Evolutionary conservation across 2,797 vertebrate genomes (phyloP), one percentile per base, ranked within the genome.

Genomic region (Rhyacichthys aspro): DNA sequence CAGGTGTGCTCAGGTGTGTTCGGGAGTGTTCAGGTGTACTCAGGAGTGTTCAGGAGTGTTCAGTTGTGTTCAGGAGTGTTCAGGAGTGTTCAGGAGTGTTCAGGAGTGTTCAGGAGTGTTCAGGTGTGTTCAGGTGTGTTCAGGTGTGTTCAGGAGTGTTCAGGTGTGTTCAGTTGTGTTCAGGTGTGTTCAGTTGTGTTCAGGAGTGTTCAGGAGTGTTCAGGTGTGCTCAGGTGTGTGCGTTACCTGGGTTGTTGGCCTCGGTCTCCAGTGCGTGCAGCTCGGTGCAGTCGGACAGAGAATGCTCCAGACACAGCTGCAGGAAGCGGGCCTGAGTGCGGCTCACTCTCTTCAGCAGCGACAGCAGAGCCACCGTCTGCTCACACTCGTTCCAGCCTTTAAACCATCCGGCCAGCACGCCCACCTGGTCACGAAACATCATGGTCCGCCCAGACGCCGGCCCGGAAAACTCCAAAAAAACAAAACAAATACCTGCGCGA

Each of bases 381-480:
- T 99, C 97, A 8, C 97, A 98, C 85, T 98, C 96, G 9, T 99
- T 99, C 97, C 97, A 99, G 69, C 97, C 95, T 87, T 98, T 98
- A 83, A 99, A 99, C 97, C 97, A 99, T 74, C 95, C 94, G 86
- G 95, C 94, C 72, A 99, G 82, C 76, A 98, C 95, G 73, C 96
- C 95, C 63, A 99, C 97, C 94, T 99, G 97, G 89, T 98, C 97
- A 46, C 96, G 96, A 95, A 99, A 99, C 97, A 99, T 99, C 96
- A 98, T 99, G 91, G 83, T 89, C 89, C 81, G 85, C 5, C 9
- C 3, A n/a, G n/a, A n/a, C n/a, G n/a, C n/a, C n/a, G n/a, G n/a
- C n/a, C n/a, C n/a, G n/a, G n/a, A n/a, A n/a, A n/a, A n/a, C n/a
- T n/a, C n/a, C n/a, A n/a, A n/a, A n/a, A n/a, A n/a, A n/a, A n/a